These are phyloP conservation scores for Onchidella celtica DNA, from an alignment of 2,888 invertebrate genomes.

Conservation along the genomic window DNA sequence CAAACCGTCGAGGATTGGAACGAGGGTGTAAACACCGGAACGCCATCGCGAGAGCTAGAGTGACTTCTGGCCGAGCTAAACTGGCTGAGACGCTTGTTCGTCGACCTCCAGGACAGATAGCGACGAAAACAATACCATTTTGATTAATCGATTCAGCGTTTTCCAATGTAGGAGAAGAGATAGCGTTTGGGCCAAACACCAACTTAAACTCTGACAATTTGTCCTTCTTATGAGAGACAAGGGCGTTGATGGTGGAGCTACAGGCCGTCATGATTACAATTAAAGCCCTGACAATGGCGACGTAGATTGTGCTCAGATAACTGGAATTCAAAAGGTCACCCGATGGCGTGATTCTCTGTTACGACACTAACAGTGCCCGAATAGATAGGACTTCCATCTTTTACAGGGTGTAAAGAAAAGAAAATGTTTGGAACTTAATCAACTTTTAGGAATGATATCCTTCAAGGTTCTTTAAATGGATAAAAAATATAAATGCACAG, in stretches of 20 bases:
- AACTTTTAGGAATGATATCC: no score
- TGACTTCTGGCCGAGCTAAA: constrained; percentile 14
- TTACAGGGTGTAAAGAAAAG: no score
- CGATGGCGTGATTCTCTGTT: no score
- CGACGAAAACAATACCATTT: not conserved
- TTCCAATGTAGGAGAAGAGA: not conserved
- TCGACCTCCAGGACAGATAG: not conserved
- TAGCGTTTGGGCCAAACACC: constrained; percentile 15
- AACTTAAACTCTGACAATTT: constrained; percentile 12
- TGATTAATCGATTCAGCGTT: constrained; percentile 18
- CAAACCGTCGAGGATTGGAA: not conserved
- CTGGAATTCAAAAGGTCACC: no score
- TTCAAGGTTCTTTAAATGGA: no score
- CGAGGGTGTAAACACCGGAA: constrained; percentile 23
- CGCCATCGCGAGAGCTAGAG: not conserved
- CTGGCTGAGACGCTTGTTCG: not conserved
- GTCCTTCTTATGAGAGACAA: constrained; percentile 11
- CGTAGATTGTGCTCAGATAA: no score
- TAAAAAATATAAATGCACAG: no score
- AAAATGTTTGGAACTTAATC: no score
- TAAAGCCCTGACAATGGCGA: not conserved
- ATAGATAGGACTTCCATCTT: no score
- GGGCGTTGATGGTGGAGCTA: not conserved
- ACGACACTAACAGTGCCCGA: no score
- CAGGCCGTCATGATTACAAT: not conserved